These are phyloP conservation scores for Epinephelus fuscoguttatus DNA, from an alignment of 2,113 vertebrate genomes.

Conservation along the genomic window DNA sequence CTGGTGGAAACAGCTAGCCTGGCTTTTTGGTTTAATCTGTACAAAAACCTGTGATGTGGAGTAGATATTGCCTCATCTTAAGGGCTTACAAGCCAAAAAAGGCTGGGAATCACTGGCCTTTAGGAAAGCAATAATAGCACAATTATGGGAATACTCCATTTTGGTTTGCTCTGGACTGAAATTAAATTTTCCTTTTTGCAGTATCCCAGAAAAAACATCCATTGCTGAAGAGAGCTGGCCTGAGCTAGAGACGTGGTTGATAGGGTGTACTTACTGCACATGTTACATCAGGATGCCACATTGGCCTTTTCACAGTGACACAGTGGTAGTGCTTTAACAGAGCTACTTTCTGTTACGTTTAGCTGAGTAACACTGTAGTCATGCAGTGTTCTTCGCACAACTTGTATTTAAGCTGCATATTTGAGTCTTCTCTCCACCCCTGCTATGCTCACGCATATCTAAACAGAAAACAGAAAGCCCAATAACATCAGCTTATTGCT, in stretches of 20 bases:
- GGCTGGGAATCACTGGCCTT: neutral
- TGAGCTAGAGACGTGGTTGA: neutral
- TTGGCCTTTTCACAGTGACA: neutral
- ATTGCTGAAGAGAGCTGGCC: neutral
- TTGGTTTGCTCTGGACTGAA: neutral
- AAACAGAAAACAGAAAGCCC: slow-evolving; percentile 12
- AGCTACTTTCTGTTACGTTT: neutral
- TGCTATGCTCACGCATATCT: neutral
- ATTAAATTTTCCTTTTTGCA: neutral
- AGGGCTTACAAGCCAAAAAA: neutral
- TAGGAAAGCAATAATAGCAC: neutral
- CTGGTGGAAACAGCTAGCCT: too few species aligned
- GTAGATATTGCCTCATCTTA: neutral
- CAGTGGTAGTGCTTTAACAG: neutral
- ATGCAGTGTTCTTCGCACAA: neutral
- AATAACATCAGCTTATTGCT: slow-evolving; percentile 4
- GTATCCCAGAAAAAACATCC: neutral
- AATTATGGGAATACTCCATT: neutral
- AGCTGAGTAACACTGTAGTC: neutral
- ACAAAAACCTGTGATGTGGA: neutral
- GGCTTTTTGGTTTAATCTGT: neutral
- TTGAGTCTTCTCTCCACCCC: neutral
- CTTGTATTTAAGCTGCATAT: slow-evolving; percentile 1
- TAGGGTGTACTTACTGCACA: neutral
- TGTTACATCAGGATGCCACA: neutral